Conservation (phyloP, 2,888 invertebrate genomes). For the Xanthia togata region DNA sequence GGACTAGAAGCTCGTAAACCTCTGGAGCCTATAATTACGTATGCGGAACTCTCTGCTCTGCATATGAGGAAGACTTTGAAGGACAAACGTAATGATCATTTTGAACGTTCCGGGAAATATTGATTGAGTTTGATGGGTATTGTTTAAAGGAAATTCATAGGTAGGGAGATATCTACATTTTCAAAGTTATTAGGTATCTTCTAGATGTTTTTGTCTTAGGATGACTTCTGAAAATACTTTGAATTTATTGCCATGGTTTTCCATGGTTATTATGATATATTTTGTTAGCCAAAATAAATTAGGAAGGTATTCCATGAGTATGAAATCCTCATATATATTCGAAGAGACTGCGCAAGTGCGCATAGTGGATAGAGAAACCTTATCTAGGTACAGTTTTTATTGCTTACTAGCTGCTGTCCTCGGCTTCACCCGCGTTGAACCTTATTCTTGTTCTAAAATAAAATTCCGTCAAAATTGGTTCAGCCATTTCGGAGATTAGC, state of each 20-base stretch:
- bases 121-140: slow-evolving; percentile 40
- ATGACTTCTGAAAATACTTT: neutral
- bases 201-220: neutral
- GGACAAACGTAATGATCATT: slow-evolving; percentile 49
- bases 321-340: neutral
- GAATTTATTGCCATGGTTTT: neutral
- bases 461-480: too few species aligned
- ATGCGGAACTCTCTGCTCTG: slow-evolving; percentile 58
- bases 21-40: slow-evolving; percentile 58
- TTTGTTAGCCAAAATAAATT: neutral
- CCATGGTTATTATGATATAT: neutral
- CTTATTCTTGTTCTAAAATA: too few species aligned
- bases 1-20: slow-evolving; percentile 82
- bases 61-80: slow-evolving; percentile 47
- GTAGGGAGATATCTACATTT: neutral
- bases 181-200: neutral
- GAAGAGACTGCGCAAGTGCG: neutral
- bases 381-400: neutral
- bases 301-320: neutral
- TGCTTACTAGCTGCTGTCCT: neutral
- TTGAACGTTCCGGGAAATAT: slow-evolving; percentile 47
- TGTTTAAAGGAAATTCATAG: slow-evolving; percentile 21
- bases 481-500: too few species aligned
- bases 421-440: too few species aligned
- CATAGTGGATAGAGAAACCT: neutral